Base-by-base conservation (phyloP, 2,797 vertebrate genomes). In the Bradypus variegatus region DNA sequence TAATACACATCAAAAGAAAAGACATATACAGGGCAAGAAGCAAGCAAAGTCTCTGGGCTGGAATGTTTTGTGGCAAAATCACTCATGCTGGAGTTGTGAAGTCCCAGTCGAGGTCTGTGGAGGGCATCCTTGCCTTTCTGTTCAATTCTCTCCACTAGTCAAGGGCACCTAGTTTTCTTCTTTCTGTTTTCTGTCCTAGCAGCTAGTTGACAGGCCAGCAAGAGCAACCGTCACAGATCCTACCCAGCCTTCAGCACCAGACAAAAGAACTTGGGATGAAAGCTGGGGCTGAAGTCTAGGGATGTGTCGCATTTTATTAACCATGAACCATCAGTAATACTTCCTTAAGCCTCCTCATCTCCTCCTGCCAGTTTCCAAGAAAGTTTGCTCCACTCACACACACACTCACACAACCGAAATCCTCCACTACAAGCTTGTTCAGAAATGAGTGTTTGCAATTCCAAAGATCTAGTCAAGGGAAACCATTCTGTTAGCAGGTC, bases 331-430 rank as follows among this genome's bases (percentile, higher is more conserved):
- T 72, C 93, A 21, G 80, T 19, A 95, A 93, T 67, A 92, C 91
- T 91, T 96, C 86, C 94, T 27, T 79, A 83, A 91, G 95, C 96
- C 96, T 95, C 84, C 93, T 95, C 67, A 5, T 89, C 88, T 93
- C 93, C 91, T 82, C 75, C 77, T 90, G 94, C 93, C 91, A 93
- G 89, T 95, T 96, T 94, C 95, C 92, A 72, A 91, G 94, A 84
- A 94, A 77, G 36, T 94, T 94, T 94, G 91, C 89, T 80, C 94
- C 72, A 48, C 2, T 8, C 92, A 78, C 94, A 83, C 85, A 92
- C 84, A 45, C 87, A n/a, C 78, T 76, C 95, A 60, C 93, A 91
- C 94, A 92, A 94, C 91, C 95, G 33, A 73, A 96, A 83, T 79
- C 92, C 69, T 95, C 94, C 55, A 33, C 79, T 76, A 50, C 55